A percentile compares a stretch with the other conserved stretches of the same genome.
Evolutionary conservation across 2,113 vertebrate species (phyloP).

Genomic region (Pangasianodon gigas): DNA sequence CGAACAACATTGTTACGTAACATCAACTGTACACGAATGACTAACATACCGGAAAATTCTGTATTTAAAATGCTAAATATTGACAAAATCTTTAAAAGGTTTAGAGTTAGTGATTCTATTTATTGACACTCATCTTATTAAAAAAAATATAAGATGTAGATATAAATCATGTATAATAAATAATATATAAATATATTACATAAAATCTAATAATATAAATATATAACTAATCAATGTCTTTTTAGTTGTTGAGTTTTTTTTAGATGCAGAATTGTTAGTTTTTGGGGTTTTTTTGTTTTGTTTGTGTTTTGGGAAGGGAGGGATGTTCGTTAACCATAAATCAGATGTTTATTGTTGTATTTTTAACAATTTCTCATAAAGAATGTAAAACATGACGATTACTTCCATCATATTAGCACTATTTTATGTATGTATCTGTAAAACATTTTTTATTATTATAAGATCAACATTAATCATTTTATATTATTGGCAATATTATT

Average conservation of each 20-base stretch:
- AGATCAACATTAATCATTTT: background rate
- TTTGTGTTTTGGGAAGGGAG: too few relatives aligned
- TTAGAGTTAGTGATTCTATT: background rate
- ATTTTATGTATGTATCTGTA: background rate
- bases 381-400: background rate
- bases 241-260: background rate
- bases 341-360: background rate
- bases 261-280: background rate
- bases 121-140: background rate
- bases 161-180: background rate
- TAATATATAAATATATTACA: background rate
- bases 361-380: background rate
- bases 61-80: background rate
- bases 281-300: background rate
- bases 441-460: background rate
- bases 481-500: background rate
- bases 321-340: too few relatives aligned
- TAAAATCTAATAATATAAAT: background rate
- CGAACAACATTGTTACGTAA: background rate
- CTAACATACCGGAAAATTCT: background rate
- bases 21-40: background rate
- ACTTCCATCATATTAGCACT: background rate
- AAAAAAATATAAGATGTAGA: too few relatives aligned
- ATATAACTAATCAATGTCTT: background rate
- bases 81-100: background rate